These are phyloP conservation scores for fruit fly (Drosophila melanogaster) DNA, from an alignment of 1,140 invertebrate genomes.

Conservation along the genomic window DNA sequence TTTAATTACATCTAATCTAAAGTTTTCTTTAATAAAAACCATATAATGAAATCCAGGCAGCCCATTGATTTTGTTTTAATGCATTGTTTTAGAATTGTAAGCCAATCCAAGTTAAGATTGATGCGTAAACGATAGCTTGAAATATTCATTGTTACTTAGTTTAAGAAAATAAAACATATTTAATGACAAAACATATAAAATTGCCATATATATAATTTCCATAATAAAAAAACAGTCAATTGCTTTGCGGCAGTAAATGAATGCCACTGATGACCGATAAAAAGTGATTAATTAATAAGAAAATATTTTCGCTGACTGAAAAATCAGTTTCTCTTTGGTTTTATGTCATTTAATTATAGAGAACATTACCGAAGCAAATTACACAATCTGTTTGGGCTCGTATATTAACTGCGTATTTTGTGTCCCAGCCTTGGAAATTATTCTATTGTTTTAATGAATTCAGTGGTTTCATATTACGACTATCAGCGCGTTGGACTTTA, in stretches of 20 bases:
- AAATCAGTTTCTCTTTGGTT: neutral
- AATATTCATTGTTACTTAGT: neutral
- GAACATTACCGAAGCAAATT: conserved; percentile 2
- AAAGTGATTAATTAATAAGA: neutral
- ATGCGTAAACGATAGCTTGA: too few species aligned
- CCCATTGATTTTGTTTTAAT: neutral
- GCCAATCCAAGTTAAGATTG: neutral
- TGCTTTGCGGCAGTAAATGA: neutral
- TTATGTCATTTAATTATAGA: conserved; percentile 7
- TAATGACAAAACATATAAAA: neutral
- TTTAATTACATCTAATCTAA: conserved; percentile 47
- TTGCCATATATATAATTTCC: too few species aligned
- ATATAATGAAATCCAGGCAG: neutral
- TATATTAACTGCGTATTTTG: neutral
- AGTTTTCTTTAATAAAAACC: conserved; percentile 6
- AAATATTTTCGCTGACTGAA: neutral
- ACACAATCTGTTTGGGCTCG: conserved; percentile 1
- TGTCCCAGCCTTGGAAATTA: neutral
- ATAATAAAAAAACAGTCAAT: too few species aligned
- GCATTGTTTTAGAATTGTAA: neutral
- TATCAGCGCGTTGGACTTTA: conserved; percentile 8
- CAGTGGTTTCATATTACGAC: conserved; percentile 4
- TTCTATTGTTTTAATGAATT: conserved; percentile 24
- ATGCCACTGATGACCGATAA: neutral
- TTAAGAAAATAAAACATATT: neutral